Evolutionary conservation across 2,113 vertebrate genomes (phyloP).

Genomic region (Psephotus haematonotus): DNA sequence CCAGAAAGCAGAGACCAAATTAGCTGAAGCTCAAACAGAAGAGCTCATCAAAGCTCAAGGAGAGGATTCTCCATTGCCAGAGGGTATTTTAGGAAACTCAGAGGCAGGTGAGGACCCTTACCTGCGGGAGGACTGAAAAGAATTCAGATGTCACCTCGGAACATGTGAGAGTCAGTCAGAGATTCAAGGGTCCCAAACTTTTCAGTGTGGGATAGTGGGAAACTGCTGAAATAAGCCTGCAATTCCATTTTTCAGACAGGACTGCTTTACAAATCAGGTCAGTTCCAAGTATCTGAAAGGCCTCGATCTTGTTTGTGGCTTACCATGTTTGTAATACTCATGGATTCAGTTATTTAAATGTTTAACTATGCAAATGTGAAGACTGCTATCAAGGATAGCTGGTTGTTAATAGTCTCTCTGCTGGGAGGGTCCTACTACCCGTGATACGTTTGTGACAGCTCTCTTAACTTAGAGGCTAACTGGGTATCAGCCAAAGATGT

Average conservation of each 20-base stretch:
- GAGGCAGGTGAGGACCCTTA: slow-evolving; percentile 73
- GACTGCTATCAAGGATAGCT: not conserved
- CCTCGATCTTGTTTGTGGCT: not conserved
- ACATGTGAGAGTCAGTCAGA: not conserved
- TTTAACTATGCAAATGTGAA: slow-evolving; percentile 61
- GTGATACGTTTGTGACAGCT: not conserved
- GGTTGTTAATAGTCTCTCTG: not conserved
- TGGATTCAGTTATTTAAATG: slow-evolving; percentile 19
- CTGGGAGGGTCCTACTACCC: not conserved
- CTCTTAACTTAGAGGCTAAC: not conserved
- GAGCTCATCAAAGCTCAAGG: slow-evolving; percentile 70
- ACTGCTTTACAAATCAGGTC: not conserved
- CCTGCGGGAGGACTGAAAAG: slow-evolving; percentile 78
- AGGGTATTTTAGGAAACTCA: not conserved
- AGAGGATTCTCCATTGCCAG: slow-evolving; percentile 15
- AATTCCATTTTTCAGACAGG: not conserved
- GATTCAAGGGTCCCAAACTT: not conserved
- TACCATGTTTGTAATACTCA: not conserved
- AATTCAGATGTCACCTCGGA: not conserved
- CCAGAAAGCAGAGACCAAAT: slow-evolving; percentile 84
- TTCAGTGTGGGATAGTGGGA: not conserved
- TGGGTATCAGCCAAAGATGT: slow-evolving; percentile 8
- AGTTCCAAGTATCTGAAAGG: not conserved
- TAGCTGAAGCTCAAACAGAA: slow-evolving; percentile 87
- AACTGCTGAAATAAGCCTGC: not conserved